Percentiles rank a stretch among this genome's conserved stretches.
phyloP scores from a whole-genome alignment of 2,113 vertebrate species.

The Corythoichthys haematopterus region DNA sequence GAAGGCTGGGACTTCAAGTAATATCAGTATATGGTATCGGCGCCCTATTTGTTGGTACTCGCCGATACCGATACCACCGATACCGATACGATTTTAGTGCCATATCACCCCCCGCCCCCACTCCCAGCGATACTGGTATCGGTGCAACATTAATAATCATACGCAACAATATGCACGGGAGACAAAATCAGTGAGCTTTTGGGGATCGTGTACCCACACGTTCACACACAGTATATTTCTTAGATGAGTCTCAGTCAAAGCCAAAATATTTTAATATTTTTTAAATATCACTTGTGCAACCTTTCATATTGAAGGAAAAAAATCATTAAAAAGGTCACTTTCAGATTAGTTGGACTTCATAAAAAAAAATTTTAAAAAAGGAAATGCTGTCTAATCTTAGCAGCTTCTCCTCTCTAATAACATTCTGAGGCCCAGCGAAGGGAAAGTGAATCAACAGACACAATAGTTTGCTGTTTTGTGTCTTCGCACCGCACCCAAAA shows the following conservation, averaged over 20 bases:
- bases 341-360: conserved; percentile 21
- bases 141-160: background rate
- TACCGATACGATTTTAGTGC: no score
- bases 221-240: background rate
- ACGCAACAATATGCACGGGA: background rate
- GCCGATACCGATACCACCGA: no score
- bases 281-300: background rate
- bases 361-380: conserved; percentile 15
- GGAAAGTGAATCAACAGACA: conserved; percentile 42
- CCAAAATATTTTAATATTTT: background rate
- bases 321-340: background rate
- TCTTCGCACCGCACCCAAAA: conserved; percentile 39
- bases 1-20: no score
- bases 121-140: no score
- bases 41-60: no score
- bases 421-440: conserved; percentile 49
- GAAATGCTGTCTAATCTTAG: conserved; percentile 50
- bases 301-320: conserved; percentile 9
- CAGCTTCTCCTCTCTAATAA: conserved; percentile 45
- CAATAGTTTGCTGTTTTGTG: conserved; percentile 48
- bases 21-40: no score
- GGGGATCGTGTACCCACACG: background rate
- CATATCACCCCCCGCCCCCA: no score
- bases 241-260: background rate
- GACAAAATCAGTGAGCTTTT: background rate